phyloP scores from a whole-genome alignment of 1,140 invertebrate species.

The Drosophila nasuta region DNA sequence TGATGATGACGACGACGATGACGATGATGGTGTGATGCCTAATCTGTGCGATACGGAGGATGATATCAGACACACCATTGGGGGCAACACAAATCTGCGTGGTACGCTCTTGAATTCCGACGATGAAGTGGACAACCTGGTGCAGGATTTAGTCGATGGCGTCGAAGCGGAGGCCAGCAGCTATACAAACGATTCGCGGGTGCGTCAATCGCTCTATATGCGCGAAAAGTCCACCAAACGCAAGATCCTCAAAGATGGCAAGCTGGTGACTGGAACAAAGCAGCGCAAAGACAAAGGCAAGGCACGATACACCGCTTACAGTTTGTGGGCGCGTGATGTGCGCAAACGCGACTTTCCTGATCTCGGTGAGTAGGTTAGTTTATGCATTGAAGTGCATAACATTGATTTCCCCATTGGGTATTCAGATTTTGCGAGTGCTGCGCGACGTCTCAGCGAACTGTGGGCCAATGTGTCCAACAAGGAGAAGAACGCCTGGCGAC shows the following conservation, averaged over 20 bases:
- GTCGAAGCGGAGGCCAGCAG: conserved; percentile 69
- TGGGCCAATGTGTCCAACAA: conserved; percentile 90
- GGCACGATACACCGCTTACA: conserved; percentile 93
- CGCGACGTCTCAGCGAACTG: conserved; percentile 92
- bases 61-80: conserved; percentile 7
- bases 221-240: conserved; percentile 91
- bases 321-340: conserved; percentile 94
- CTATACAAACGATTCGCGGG: conserved; percentile 81
- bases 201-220: conserved; percentile 90
- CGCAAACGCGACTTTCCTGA: conserved; percentile 89
- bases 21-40: conserved; percentile 22
- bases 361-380: conserved; percentile 85
- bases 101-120: conserved; percentile 64
- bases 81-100: conserved; percentile 27
- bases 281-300: conserved; percentile 90
- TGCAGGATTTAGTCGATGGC: conserved; percentile 76
- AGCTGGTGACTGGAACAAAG: conserved; percentile 89
- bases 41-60: conserved; percentile 44
- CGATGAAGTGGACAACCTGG: conserved; percentile 74
- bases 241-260: conserved; percentile 90
- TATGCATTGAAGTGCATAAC: neutral
- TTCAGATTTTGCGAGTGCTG: conserved; percentile 91
- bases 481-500: conserved; percentile 86
- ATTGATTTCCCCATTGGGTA: neutral
- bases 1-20: conserved; percentile 36